These are phyloP conservation scores for Meloidogyne exigua DNA, from an alignment of 1,140 invertebrate genomes.

Conservation along the genomic window DNA sequence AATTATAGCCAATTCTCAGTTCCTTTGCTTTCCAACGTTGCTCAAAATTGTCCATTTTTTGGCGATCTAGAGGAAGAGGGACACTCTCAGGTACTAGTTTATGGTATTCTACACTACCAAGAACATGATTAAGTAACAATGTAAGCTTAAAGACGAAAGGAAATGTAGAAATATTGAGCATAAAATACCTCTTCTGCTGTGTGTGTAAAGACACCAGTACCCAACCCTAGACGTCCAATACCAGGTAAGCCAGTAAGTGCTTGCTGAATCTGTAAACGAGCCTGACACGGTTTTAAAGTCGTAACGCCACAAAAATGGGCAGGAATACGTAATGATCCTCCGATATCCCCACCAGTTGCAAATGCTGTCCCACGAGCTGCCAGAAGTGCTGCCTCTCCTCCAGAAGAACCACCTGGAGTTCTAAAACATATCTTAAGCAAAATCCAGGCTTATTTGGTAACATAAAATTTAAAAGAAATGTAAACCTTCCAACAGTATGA, in stretches of 20 bases:
- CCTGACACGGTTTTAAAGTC: conserved; percentile 64
- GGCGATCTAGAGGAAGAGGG: conserved; percentile 23
- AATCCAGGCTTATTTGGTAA: no score
- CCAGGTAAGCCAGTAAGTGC: conserved; percentile 55
- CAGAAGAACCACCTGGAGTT: conserved; percentile 61
- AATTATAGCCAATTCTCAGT: conserved; percentile 56
- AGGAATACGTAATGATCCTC: conserved; percentile 66
- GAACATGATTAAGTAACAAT: conserved; percentile 31
- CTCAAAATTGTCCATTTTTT: conserved; percentile 7
- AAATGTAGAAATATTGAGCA: not conserved
- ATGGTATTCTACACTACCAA: conserved; percentile 25
- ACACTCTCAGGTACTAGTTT: conserved; percentile 10
- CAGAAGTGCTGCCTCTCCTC: conserved; percentile 65
- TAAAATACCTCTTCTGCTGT: conserved; percentile 51
- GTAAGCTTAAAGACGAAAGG: not conserved
- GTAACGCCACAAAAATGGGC: conserved; percentile 64
- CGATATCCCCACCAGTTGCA: conserved; percentile 64
- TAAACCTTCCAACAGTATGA: conserved; percentile 32
- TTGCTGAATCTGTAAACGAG: conserved; percentile 44
- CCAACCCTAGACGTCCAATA: conserved; percentile 50
- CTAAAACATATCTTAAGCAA: conserved; percentile 26
- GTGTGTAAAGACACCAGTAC: conserved; percentile 61
- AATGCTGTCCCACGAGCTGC: conserved; percentile 63
- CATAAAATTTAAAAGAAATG: no score
- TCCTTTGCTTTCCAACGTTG: conserved; percentile 32